These are phyloP conservation scores for Enhydra lutris DNA, from an alignment of 2,113 vertebrate species.

Conservation along the genomic window DNA sequence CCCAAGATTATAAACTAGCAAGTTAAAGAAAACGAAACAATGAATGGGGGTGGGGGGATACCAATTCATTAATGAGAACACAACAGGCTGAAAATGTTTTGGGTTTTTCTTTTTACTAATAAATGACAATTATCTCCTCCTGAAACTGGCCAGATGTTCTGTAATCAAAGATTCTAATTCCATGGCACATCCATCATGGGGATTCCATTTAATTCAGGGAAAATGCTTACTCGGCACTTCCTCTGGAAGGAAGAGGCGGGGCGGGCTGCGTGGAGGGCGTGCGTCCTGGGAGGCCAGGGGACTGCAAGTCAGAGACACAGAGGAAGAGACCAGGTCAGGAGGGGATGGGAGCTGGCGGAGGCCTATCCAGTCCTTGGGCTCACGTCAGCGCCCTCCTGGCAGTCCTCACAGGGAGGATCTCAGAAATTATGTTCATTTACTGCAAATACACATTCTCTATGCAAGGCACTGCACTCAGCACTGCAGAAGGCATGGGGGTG, in stretches of 20 bases:
- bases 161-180: neutral
- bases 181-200: neutral
- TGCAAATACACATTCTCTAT: neutral
- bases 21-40: neutral
- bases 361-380: neutral
- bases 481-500: accelerated
- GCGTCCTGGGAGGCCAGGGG: neutral
- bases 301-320: neutral
- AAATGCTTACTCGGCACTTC: neutral
- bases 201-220: neutral
- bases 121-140: neutral
- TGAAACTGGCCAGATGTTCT: neutral
- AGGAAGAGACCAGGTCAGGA: neutral
- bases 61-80: neutral
- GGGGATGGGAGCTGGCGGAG: too few species aligned
- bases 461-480: neutral
- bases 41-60: neutral
- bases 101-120: neutral
- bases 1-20: neutral
- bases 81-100: neutral
- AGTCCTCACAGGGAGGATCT: neutral
- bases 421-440: neutral
- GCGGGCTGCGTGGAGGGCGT: neutral
- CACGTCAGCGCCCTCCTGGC: neutral
- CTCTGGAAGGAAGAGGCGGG: neutral